A percentile compares a stretch with the other conserved stretches of the same genome.
Conservation (phyloP, 2,888 invertebrate species). For the Clistopyga incitator region DNA sequence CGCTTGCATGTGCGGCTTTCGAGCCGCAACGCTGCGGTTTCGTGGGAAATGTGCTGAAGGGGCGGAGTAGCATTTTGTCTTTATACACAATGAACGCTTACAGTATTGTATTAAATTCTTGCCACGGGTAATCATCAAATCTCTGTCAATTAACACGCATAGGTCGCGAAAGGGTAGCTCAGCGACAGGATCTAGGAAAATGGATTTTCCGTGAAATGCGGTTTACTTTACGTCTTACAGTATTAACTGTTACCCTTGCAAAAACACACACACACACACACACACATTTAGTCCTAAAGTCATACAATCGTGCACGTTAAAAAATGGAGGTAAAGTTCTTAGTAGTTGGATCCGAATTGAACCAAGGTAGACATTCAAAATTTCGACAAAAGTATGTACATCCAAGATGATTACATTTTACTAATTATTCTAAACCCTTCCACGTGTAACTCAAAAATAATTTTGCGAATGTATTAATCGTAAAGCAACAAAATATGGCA, state of each 20-base stretch:
- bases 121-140: background rate
- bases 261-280: no score
- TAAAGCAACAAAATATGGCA: background rate
- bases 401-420: background rate
- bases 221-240: no score
- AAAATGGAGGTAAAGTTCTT: background rate
- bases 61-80: slow-evolving; percentile 1
- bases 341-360: background rate
- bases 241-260: no score
- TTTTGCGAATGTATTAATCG: background rate
- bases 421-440: background rate
- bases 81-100: background rate
- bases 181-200: background rate
- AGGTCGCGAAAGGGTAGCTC: background rate
- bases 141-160: background rate
- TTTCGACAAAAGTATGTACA: background rate
- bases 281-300: no score
- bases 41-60: slow-evolving; percentile 74
- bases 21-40: slow-evolving; percentile 66
- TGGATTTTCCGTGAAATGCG: background rate
- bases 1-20: slow-evolving; percentile 16
- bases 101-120: background rate
- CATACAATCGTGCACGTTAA: no score
- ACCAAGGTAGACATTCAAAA: background rate
- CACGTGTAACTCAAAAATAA: background rate